These are phyloP conservation scores for Neosilurus hyrtlii DNA, from an alignment of 2,797 vertebrate genomes.

Conservation along the genomic window DNA sequence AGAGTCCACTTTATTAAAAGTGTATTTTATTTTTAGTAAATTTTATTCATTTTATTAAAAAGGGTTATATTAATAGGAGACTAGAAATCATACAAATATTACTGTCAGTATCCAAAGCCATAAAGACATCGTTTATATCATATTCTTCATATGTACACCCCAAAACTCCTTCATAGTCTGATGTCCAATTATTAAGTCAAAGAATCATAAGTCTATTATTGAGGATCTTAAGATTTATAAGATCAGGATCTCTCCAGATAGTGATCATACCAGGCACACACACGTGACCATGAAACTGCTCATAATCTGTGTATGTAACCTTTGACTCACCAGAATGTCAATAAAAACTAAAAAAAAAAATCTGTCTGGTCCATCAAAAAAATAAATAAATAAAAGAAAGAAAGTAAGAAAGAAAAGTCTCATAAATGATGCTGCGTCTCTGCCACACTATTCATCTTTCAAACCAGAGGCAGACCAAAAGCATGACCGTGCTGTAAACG, in stretches of 20 bases:
- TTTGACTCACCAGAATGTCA: constrained; percentile 16
- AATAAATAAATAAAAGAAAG: too few species aligned
- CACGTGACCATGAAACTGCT: constrained; percentile 35
- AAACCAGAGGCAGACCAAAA: constrained; percentile 43
- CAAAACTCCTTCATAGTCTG: background rate
- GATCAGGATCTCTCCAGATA: constrained; percentile 2
- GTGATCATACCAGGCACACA: constrained; percentile 48
- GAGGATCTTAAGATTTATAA: background rate
- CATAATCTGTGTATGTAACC: constrained; percentile 46
- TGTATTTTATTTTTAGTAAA: too few species aligned
- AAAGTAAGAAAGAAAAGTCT: background rate
- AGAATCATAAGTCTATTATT: background rate
- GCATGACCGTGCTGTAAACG: constrained; percentile 58
- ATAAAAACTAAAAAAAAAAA: constrained; percentile 11
- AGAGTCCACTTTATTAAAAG: constrained; percentile 3
- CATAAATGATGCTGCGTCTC: constrained; percentile 5
- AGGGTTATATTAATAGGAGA: background rate
- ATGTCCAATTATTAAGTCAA: background rate
- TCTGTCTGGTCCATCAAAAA: constrained; percentile 6
- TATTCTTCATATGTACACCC: background rate
- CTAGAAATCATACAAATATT: background rate
- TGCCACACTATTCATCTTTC: constrained; percentile 39
- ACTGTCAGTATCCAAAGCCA: background rate
- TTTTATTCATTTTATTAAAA: background rate
- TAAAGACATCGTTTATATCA: background rate